Evolutionary conservation across 1,140 invertebrate species (phyloP).

Genomic region (Chironomus striatipennis): DNA sequence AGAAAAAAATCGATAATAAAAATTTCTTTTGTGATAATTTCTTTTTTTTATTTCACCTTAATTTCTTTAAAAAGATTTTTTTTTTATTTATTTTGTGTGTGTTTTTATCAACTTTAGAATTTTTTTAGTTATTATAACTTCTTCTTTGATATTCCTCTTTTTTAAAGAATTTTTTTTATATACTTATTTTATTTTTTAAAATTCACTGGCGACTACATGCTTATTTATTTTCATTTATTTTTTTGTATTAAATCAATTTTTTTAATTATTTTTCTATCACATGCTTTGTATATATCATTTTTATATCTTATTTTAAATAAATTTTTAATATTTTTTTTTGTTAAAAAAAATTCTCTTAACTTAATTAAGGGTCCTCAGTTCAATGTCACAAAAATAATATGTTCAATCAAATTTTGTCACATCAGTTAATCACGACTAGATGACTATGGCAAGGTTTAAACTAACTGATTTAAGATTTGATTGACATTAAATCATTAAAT

Average conservation of each 20-base stretch:
- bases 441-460: not conserved
- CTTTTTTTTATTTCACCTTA: too few relatives aligned
- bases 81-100: constrained; percentile 19
- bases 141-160: constrained; percentile 17
- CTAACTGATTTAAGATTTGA: not conserved
- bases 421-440: not conserved
- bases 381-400: not conserved
- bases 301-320: not conserved
- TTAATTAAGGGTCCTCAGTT: not conserved
- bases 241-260: constrained; percentile 1
- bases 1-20: constrained; percentile 19
- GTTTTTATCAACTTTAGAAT: constrained; percentile 8
- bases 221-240: not conserved
- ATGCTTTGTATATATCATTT: constrained; percentile 21
- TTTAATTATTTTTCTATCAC: constrained; percentile 19
- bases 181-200: constrained; percentile 12
- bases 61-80: constrained; percentile 10
- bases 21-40: not conserved
- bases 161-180: not conserved
- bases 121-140: not conserved
- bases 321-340: not conserved
- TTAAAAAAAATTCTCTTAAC: not conserved
- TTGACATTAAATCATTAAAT: not conserved
- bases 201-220: constrained; percentile 15
- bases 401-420: not conserved